Evolutionary conservation across 2,113 vertebrate genomes (phyloP).

Genomic region (Lepus americanus): DNA sequence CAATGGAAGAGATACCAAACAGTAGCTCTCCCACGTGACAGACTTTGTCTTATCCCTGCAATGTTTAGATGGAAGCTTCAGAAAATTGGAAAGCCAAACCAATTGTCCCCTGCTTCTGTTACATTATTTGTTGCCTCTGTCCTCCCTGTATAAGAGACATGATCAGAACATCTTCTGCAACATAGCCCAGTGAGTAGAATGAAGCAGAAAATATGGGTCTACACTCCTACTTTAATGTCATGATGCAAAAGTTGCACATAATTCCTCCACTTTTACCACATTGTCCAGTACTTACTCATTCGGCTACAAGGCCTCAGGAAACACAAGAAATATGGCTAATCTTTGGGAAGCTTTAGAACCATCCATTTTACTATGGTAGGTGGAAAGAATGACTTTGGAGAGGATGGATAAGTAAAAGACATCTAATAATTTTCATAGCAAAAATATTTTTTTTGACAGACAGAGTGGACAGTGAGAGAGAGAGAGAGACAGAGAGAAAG

Average conservation of each 20-base stretch:
- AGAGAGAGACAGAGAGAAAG: too few relatives aligned
- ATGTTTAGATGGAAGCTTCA: not conserved
- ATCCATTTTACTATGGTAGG: not conserved
- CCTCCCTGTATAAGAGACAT: not conserved
- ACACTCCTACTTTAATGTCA: not conserved
- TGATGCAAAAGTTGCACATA: not conserved
- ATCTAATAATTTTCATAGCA: not conserved
- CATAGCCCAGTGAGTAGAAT: not conserved
- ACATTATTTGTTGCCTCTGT: too few relatives aligned
- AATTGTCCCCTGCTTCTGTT: not conserved
- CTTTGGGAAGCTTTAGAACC: accelerated
- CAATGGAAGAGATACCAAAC: not conserved
- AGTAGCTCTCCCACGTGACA: not conserved
- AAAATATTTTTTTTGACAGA: not conserved
- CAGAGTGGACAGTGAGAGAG: too few relatives aligned
- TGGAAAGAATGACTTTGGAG: not conserved
- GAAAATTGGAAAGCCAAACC: accelerated
- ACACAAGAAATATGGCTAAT: not conserved
- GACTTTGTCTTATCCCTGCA: not conserved
- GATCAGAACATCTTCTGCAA: not conserved
- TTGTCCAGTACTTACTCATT: not conserved
- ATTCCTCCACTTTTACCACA: accelerated
- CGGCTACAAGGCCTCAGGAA: not conserved
- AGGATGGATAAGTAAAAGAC: accelerated
- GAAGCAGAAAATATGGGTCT: not conserved